Base-by-base conservation (phyloP, 2,888 invertebrate species). In the Parthenolecanium corni region DNA sequence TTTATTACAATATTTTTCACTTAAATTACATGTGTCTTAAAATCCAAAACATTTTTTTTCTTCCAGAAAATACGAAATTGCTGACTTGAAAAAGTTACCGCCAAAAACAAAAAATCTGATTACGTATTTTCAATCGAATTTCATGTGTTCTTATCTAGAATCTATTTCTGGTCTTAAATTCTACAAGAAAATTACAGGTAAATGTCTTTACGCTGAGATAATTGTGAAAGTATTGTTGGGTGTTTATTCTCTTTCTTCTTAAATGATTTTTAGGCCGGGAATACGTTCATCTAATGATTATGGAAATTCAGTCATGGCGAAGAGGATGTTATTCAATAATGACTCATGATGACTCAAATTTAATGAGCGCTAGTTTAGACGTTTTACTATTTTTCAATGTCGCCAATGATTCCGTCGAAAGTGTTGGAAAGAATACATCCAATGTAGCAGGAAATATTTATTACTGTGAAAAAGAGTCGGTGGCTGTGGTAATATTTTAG, bases 61-160 rank as follows among this genome's bases (percentile, higher is more conserved):
- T 47, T 12, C 40, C 16, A 61, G 61, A 23, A 51, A 40, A 23
- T 61, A 40, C n/a, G 38, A 61, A 20, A 36, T 40, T 3, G 61
- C 51, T 18, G 61, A 61, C 6, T 11, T 16, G 2, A 16, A 40
- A n/a, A 31, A 47, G 18, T 61, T 61, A 40, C 61, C 61, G 12
- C 23, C 51, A n/a, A 31, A 11, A 6, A 49, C 20, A 6, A 47
- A 38, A 49, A 49, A 36, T 40, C n/a, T 61, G 9, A 0, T 61
- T 18, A 20, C 18, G 9, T 61, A 49, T 49, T 31, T 51, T 24
- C 61, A 51, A 24, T 61, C 61, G 2, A 47, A 51, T 16, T 61
- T 23, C n/a, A 61, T 61, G 61, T 61, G 61, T 38, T 61, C 61
- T n/a, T 61, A 61, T 21, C 18, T 61, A 21, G 61, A 61, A 61